A percentile compares a stretch with the other conserved stretches of the same genome.
Evolutionary conservation across 2,888 invertebrate genomes (phyloP).

Genomic region (Ennomos fuscantarius): DNA sequence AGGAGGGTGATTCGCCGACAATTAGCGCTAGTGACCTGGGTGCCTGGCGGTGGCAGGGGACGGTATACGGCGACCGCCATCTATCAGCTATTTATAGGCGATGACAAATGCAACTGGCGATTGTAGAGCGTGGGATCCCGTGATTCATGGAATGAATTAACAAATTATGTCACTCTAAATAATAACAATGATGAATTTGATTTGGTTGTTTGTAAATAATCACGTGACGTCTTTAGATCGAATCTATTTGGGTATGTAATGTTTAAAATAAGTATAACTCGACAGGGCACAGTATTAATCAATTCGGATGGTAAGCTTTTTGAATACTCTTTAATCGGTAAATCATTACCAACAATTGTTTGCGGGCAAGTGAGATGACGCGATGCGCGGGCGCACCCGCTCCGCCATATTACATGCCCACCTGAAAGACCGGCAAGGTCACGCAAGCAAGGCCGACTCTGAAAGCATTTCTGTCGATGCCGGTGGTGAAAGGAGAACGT

Average conservation of each 20-base stretch:
- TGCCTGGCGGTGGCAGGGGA: slow-evolving; percentile 23
- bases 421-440: slow-evolving; percentile 47
- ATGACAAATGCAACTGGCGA: slow-evolving; percentile 33
- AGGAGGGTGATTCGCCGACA: slow-evolving; percentile 35
- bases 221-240: too few species aligned
- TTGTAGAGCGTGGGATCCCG: slow-evolving; percentile 36
- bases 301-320: too few species aligned
- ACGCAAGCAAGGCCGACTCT: slow-evolving; percentile 37
- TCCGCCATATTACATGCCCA: slow-evolving; percentile 22
- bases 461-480: neutral
- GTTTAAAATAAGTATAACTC: too few species aligned
- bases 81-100: slow-evolving; percentile 36
- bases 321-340: too few species aligned
- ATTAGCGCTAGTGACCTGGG: slow-evolving; percentile 25
- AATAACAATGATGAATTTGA: too few species aligned
- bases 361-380: neutral
- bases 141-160: slow-evolving; percentile 22
- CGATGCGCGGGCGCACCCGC: slow-evolving; percentile 7
- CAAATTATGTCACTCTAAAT: too few species aligned
- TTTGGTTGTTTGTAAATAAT: too few species aligned
- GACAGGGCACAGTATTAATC: too few species aligned
- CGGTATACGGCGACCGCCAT: slow-evolving; percentile 21
- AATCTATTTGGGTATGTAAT: too few species aligned
- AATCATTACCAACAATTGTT: too few species aligned
- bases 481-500: slow-evolving; percentile 34